These are phyloP conservation scores for Aphaenogaster rudis DNA, from an alignment of 1,140 invertebrate species.

Conservation along the genomic window DNA sequence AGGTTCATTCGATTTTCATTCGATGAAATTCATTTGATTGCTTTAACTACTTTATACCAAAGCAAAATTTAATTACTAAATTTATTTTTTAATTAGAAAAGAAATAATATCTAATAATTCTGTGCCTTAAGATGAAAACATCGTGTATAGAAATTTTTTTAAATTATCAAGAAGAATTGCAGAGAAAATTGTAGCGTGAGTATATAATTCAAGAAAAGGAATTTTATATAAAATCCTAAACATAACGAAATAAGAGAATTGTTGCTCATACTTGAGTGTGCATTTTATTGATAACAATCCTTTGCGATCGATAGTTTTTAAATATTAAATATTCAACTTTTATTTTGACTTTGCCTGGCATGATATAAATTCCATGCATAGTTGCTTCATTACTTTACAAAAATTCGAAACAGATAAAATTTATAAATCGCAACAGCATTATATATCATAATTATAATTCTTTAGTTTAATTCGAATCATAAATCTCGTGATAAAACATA, in stretches of 20 bases:
- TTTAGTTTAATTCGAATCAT: neutral
- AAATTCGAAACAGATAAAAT: neutral
- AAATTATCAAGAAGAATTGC: neutral
- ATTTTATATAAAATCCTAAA: constrained; percentile 3
- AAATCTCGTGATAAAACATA: neutral
- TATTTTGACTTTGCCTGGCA: neutral
- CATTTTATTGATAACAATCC: constrained; percentile 3
- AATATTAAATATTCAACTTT: neutral
- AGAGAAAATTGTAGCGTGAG: neutral
- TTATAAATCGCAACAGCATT: neutral
- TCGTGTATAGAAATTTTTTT: no score
- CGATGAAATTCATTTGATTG: neutral
- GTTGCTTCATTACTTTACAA: neutral
- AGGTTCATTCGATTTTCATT: constrained; percentile 29
- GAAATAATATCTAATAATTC: constrained; percentile 14
- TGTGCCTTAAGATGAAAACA: neutral
- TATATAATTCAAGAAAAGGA: neutral
- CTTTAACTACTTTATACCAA: neutral
- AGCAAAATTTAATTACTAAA: neutral
- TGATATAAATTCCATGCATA: neutral
- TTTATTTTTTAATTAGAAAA: neutral
- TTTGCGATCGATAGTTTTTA: constrained; percentile 22
- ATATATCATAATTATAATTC: neutral
- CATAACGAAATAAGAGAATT: neutral
- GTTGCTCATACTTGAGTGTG: constrained; percentile 2